phyloP scores from a whole-genome alignment of 2,113 vertebrate species.

The Rhipidura dahli region DNA sequence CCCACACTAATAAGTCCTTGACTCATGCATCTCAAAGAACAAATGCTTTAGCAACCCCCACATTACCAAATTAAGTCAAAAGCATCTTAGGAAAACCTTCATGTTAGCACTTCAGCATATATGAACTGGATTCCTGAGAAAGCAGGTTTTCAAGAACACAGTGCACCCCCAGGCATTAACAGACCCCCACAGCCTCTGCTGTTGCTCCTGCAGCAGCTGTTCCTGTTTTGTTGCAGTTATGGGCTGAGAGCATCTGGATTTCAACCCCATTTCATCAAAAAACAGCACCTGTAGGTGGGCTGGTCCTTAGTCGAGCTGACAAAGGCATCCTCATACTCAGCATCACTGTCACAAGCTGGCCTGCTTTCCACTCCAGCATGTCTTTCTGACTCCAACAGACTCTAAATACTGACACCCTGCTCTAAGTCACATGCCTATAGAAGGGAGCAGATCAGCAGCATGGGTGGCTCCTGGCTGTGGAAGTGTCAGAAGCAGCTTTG shows the following conservation, averaged over 20 bases:
- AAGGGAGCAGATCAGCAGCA: not conserved
- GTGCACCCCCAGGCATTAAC: not conserved
- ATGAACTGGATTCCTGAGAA: not conserved
- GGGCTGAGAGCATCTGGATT: not conserved
- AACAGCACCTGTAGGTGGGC: not conserved
- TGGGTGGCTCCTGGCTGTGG: not conserved
- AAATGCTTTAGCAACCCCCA: not conserved
- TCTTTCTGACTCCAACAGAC: not conserved
- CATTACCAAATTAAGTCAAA: not conserved
- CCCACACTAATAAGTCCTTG: not conserved
- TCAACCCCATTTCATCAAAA: not conserved
- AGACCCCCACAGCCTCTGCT: not conserved
- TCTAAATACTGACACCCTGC: not conserved
- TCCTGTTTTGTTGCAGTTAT: not conserved
- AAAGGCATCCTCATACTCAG: not conserved
- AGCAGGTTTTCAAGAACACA: not conserved
- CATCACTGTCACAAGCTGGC: not conserved
- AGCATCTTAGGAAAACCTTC: not conserved
- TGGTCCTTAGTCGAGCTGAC: not conserved
- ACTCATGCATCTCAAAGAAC: not conserved
- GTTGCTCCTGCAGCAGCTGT: not conserved
- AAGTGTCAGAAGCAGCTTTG: slow-evolving; percentile 5
- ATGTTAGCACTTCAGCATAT: not conserved
- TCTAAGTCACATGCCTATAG: not conserved
- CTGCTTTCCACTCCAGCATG: not conserved